Evolutionary conservation across 2,888 invertebrate species (phyloP).

Genomic region (Fissipunctia ypsillon): DNA sequence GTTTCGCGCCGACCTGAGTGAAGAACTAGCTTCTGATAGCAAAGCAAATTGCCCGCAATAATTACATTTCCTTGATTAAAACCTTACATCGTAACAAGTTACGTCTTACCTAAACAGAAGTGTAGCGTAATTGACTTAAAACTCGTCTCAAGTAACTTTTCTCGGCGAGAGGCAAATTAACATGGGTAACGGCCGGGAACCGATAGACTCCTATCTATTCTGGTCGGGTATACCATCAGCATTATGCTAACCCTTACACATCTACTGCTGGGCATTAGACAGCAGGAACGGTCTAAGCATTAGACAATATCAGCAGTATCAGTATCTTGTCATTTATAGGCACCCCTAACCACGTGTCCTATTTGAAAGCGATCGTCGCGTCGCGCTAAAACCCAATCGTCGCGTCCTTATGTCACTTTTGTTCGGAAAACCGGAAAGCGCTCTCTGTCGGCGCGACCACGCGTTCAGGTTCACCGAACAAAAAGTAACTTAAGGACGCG

Average conservation of each 20-base stretch:
- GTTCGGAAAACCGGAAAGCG: too few relatives aligned
- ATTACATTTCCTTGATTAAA: conserved; percentile 6
- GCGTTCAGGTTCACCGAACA: too few relatives aligned
- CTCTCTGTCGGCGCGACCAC: too few relatives aligned
- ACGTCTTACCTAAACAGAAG: conserved; percentile 61
- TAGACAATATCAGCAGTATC: not conserved
- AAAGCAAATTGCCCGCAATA: not conserved
- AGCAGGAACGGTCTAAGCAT: not conserved
- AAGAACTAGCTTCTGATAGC: not conserved
- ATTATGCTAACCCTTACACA: conserved; percentile 18
- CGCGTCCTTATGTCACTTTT: too few relatives aligned
- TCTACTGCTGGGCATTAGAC: not conserved
- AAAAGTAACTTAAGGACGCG: too few relatives aligned
- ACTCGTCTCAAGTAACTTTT: conserved; percentile 68
- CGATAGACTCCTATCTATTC: conserved; percentile 47
- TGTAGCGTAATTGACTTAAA: conserved; percentile 72
- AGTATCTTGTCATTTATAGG: not conserved
- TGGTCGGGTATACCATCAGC: conserved; percentile 8
- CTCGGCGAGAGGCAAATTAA: conserved; percentile 66
- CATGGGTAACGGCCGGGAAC: conserved; percentile 65
- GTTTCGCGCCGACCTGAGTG: not conserved
- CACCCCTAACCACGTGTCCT: too few relatives aligned
- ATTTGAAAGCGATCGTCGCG: too few relatives aligned
- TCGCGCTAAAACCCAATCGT: too few relatives aligned
- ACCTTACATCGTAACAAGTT: conserved; percentile 32